phyloP scores from a whole-genome alignment of 1,140 invertebrate genomes.

The Zaprionus lachaisei region DNA sequence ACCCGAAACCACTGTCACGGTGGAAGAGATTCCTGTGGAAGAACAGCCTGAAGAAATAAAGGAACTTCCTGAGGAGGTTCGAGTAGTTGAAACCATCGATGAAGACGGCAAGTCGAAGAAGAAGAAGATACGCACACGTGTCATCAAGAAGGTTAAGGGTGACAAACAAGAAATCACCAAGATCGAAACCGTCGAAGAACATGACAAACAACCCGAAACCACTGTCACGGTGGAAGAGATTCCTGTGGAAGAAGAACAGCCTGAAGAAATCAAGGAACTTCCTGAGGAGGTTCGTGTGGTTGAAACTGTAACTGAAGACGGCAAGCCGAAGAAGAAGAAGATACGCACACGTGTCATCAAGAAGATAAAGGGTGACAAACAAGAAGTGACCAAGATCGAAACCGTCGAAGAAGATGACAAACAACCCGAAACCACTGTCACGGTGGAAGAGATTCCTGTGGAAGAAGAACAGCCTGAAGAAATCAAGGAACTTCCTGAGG shows the following conservation, averaged over 20 bases:
- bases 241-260: slow-evolving; percentile 15
- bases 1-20: slow-evolving; percentile 61
- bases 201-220: slow-evolving; percentile 74
- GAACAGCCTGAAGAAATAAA: slow-evolving; percentile 53
- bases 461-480: slow-evolving; percentile 34
- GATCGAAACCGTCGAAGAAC: slow-evolving; percentile 84
- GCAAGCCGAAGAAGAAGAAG: slow-evolving; percentile 68
- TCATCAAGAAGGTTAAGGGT: slow-evolving; percentile 70
- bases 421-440: slow-evolving; percentile 58
- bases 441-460: slow-evolving; percentile 42
- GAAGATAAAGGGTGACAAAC: slow-evolving; percentile 61
- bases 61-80: slow-evolving; percentile 30
- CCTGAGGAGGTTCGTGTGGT: slow-evolving; percentile 31
- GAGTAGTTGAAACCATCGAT: slow-evolving; percentile 39
- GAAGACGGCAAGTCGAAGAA: slow-evolving; percentile 28
- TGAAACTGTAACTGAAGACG: slow-evolving; percentile 42
- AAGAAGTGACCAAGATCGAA: slow-evolving; percentile 71
- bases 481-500: slow-evolving; percentile 36
- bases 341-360: slow-evolving; percentile 70
- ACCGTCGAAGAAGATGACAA: slow-evolving; percentile 75
- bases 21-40: slow-evolving; percentile 43
- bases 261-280: slow-evolving; percentile 22
- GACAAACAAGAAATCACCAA: slow-evolving; percentile 75
- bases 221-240: slow-evolving; percentile 58
- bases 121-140: slow-evolving; percentile 58